These are phyloP conservation scores for Leucozona laternaria DNA, from an alignment of 2,888 invertebrate species.

Conservation along the genomic window DNA sequence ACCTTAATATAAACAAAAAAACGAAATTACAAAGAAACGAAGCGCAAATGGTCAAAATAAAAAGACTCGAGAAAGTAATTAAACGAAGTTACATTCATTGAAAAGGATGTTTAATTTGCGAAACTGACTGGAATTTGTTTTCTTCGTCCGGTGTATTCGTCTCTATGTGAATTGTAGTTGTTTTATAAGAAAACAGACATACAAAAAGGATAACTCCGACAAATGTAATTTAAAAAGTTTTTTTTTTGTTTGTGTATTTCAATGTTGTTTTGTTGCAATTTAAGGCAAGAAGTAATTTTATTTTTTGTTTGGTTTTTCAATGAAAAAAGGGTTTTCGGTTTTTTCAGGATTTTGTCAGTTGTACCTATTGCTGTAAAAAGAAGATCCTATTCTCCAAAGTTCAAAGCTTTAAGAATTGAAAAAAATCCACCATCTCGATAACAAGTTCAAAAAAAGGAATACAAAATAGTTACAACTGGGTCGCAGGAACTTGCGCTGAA, in stretches of 20 bases:
- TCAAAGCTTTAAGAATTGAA: no score
- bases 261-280: conserved; percentile 6
- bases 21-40: conserved; percentile 23
- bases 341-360: neutral
- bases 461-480: no score
- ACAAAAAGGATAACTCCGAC: conserved; percentile 50
- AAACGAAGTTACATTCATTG: conserved; percentile 63
- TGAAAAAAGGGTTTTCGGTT: neutral
- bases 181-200: conserved; percentile 52
- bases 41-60: conserved; percentile 43
- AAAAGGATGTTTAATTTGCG: conserved; percentile 69
- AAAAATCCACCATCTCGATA: no score
- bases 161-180: conserved; percentile 46
- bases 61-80: conserved; percentile 63
- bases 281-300: neutral
- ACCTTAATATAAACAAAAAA: neutral
- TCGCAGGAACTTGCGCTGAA: no score
- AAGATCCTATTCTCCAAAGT: no score
- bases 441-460: no score
- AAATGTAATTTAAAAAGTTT: conserved; percentile 65
- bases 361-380: no score
- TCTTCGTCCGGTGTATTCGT: conserved; percentile 30
- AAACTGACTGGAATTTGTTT: conserved; percentile 59
- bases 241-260: conserved; percentile 10
- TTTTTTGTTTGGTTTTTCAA: neutral